Base-by-base conservation (phyloP, 2,888 invertebrate species). In the Nudaria mundana region DNA sequence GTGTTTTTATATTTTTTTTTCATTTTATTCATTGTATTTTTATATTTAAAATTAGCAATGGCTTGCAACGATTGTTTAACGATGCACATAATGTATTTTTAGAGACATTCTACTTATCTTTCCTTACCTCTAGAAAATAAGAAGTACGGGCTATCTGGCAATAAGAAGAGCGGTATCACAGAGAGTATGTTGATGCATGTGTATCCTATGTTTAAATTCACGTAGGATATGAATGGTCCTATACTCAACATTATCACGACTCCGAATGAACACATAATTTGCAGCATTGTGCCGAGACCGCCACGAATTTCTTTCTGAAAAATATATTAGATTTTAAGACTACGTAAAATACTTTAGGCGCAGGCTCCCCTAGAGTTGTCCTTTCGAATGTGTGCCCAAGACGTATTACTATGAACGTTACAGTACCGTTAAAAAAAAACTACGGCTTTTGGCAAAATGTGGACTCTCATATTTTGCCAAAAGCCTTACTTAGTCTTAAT, bases 281-380 rank as follows among this genome's bases (percentile, higher is more conserved):
- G 79, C 0, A 74, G 52, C 2, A 76, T 57, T 1, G 73, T 63
- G 2, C 81, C 78, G 0, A 80, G 45, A 0, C 73, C 57, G 0
- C 80, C 81, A 0, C 81, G 66, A 10, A 71, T 52, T 24, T 76
- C 72, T 63, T 72, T 79, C 80, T 80, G 70, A 66, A 67, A 24
- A 14, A 16, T 3, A 20, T 3, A 84, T 0, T 84, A 72, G 18
- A 81, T 63, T 30, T 6, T n/a, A n/a, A n/a, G n/a, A n/a, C n/a
- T n/a, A n/a, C n/a, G n/a, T n/a, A n/a, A n/a, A n/a, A n/a, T n/a
- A n/a, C n/a, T n/a, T n/a, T n/a, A n/a, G n/a, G n/a, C n/a, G n/a
- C n/a, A n/a, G n/a, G n/a, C n/a, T n/a, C n/a, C n/a, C n/a, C n/a
- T n/a, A n/a, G n/a, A n/a, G n/a, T n/a, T n/a, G n/a, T n/a, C n/a